phyloP scores from a whole-genome alignment of 2,888 invertebrate genomes.

The Neoscelio sp. region DNA sequence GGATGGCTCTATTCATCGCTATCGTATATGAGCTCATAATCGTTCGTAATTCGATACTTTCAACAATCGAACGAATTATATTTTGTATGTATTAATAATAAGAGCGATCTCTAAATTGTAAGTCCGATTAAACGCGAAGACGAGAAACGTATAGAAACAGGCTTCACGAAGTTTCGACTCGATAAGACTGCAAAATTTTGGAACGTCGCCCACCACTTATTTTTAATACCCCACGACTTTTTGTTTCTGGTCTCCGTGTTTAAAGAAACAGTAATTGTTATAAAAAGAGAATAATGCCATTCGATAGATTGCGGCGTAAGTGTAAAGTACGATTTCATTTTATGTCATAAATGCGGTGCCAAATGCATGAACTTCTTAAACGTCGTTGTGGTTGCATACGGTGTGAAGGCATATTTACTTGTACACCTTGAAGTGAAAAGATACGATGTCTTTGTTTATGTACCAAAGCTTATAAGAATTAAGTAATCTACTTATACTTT shows the following conservation, averaged over 20 bases:
- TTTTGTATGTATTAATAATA: constrained; percentile 28
- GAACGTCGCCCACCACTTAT: neutral
- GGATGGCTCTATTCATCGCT: constrained; percentile 12
- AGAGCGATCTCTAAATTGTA: constrained; percentile 1
- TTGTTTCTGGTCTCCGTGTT: neutral
- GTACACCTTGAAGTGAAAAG: constrained; percentile 65
- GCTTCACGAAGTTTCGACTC: no score
- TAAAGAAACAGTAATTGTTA: no score
- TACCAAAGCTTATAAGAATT: constrained; percentile 83
- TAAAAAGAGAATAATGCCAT: constrained; percentile 36
- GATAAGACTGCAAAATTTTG: neutral
- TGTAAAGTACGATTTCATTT: constrained; percentile 36
- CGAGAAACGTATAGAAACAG: neutral
- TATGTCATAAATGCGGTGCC: constrained; percentile 53
- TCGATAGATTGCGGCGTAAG: constrained; percentile 22
- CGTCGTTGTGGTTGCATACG: constrained; percentile 63
- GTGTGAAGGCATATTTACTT: constrained; percentile 64
- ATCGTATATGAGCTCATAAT: constrained; percentile 19
- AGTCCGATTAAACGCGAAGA: constrained; percentile 2
- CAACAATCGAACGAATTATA: no score
- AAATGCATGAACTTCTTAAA: constrained; percentile 65
- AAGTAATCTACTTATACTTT: constrained; percentile 82
- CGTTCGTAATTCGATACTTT: constrained; percentile 10
- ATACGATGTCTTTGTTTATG: constrained; percentile 81
- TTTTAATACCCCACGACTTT: neutral